Evolutionary conservation across 2,888 invertebrate genomes (phyloP), one percentile per base, ranked within the genome.

Genomic region (Calameuta idolon): DNA sequence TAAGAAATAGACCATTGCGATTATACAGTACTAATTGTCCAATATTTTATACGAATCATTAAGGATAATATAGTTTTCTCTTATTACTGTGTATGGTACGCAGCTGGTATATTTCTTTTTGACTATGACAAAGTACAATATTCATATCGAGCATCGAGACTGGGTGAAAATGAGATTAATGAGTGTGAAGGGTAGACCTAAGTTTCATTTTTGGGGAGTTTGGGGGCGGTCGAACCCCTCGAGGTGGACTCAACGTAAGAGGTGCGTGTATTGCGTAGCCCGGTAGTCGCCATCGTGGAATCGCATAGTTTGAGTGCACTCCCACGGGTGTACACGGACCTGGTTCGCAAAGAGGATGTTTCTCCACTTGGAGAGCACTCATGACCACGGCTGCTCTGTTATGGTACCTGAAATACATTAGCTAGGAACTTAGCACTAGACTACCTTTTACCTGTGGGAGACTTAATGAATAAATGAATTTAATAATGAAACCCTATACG

Each of bases 171-270:
- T 85, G 85, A 85, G 83, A 86, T 81, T 86, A 81, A 81, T 84
- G 84, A 87, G 79, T 84, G 83, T 84, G 81, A 15, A 69, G 86
- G 83, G 89, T 91, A 87, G 92, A 97, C 97, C 97, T 97, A 92
- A 97, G 94, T 93, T 98, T 97, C 95, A 98, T 96, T 93, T 97
- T 97, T 82, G 97, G 97, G 88, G 97, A 97, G 85, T 96, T 95
- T 87, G 96, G 97, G 82, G 95, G 94, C 86, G 89, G 88, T 85
- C 90, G 89, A 79, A 87, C 85, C 84, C 91, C 91, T 69, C 89
- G 87, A 81, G 92, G 90, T 82, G 94, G 94, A 86, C 95, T 94
- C 88, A 95, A 92, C 88, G 94, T 94, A 83, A 96, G 95, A 86
- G 96, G 94, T 92, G 94, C 94, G 90, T 95, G 94, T 87, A 95